Evolutionary conservation across 1,140 invertebrate species (phyloP).

Genomic region (Archegozetes longisetosus): DNA sequence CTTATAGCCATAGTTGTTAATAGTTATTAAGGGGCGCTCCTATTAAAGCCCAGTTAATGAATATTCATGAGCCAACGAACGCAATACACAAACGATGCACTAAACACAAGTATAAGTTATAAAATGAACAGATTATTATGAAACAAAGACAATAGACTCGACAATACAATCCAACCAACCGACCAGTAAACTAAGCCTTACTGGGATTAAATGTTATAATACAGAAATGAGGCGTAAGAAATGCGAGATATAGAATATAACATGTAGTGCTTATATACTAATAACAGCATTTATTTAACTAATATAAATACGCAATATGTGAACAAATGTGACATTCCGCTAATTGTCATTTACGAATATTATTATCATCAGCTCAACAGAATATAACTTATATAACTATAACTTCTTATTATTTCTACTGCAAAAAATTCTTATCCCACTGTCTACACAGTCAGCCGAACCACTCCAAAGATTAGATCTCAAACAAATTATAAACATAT

Average conservation of each 20-base stretch:
- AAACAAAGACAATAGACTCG: neutral
- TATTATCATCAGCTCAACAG: too few relatives aligned
- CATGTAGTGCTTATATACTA: neutral
- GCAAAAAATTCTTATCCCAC: neutral
- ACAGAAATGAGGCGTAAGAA: neutral
- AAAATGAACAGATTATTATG: neutral
- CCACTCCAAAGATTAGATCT: neutral
- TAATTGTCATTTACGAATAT: neutral
- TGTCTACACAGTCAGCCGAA: neutral
- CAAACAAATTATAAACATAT: neutral
- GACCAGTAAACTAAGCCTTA: neutral
- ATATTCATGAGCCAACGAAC: neutral
- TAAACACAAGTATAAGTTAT: neutral
- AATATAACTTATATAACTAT: neutral
- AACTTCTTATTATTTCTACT: neutral
- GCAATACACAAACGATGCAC: neutral
- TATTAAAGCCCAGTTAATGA: conserved; percentile 6
- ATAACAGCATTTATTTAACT: neutral
- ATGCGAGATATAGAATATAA: neutral
- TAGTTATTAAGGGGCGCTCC: neutral
- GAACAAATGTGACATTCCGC: neutral
- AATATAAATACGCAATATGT: neutral
- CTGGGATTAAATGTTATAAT: neutral
- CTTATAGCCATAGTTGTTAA: conserved; percentile 1
- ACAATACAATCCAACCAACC: neutral